Conservation (phyloP, 2,888 invertebrate species). For the Mesopsocus fuscifrons region DNA sequence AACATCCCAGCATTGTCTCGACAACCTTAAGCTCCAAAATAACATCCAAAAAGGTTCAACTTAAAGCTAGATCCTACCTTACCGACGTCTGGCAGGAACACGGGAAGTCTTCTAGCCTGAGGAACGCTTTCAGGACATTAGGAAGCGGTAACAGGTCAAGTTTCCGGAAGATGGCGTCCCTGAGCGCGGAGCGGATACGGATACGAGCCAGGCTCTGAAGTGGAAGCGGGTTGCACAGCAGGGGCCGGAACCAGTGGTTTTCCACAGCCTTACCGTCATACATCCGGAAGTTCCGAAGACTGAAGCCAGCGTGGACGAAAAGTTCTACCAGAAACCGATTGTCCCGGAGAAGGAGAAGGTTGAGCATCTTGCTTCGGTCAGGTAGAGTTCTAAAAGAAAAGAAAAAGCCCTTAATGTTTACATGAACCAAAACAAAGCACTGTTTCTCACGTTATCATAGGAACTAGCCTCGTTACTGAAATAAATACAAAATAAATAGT, state of each 20-base stretch:
- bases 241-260: background rate
- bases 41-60: no score
- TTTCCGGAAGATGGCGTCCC: background rate
- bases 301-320: background rate
- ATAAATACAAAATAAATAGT: no score
- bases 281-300: background rate
- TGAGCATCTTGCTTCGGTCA: no score
- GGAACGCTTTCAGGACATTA: background rate
- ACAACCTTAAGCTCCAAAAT: no score
- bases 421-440: no score
- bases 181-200: background rate
- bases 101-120: conserved; percentile 2
- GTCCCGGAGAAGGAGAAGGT: background rate
- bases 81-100: background rate
- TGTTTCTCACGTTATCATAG: no score
- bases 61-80: no score
- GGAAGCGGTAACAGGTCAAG: background rate
- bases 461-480: no score
- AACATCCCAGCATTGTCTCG: no score
- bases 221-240: background rate
- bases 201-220: background rate
- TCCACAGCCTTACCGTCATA: background rate
- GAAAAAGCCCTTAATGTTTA: no score
- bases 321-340: background rate
- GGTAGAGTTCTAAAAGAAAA: no score